Base-by-base conservation (phyloP, 2,113 vertebrate genomes). In the Herpailurus yagouaroundi region DNA sequence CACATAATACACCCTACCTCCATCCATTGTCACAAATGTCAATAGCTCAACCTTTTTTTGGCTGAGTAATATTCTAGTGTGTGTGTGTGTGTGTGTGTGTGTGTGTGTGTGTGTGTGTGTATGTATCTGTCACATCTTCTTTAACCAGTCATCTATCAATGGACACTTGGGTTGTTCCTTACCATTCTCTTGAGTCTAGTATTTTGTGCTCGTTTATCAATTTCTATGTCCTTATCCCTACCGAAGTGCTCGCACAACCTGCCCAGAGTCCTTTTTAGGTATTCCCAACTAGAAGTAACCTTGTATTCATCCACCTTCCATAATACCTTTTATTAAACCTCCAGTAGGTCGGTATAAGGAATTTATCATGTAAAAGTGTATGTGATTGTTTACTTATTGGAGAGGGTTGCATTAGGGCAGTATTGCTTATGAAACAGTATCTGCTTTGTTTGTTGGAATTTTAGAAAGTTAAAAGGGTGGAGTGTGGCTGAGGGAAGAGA, bases 291-390 rank as follows among this genome's bases (percentile, higher is more conserved):
- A 38, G 18, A 81, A 91, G 31, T 63, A 82, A 48, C 8, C 14
- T 68, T 6, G 48, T 14, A 77, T 71, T 69, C 15, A 87, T 29
- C 0, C 7, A 86, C 6, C 27, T 95, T 81, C 13, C 7, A 69
- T 88, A 83, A 96, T 90, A 13, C 4, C 11, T 69, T 87, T 92
- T 89, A 90, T 64, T 86, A 25, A 87, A 69, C 87, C 31, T 82
- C n/a, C 27, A 52, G 48, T 76, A 84, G 5, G n/a, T 41, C 79
- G 36, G 12, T 36, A 57, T 92, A 69, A 91, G 69, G 19, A 86
- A n/a, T 14, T 5, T 79, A 45, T 36, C 33, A 29, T 48, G 23
- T 76, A 89, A 94, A 85, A 4, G 23, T 57, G 55, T 68, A 48
- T 73, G 45, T 71, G 31, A 96, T 74, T 92, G 16, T 48, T 52